These are phyloP conservation scores for Channa maculata DNA, from an alignment of 2,113 vertebrate genomes.

Conservation along the genomic window DNA sequence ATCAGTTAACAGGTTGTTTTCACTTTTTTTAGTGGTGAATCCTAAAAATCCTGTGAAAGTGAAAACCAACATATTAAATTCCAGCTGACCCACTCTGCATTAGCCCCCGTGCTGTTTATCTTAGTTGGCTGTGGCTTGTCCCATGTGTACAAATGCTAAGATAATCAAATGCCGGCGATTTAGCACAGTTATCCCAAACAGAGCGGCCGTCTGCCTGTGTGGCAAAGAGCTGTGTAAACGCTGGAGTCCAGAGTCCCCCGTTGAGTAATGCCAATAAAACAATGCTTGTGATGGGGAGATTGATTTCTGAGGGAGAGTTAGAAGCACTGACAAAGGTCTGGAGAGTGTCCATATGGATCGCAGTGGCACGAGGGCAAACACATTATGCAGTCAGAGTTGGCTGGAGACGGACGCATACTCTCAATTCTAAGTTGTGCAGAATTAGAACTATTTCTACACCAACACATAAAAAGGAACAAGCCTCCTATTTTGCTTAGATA, in stretches of 20 bases:
- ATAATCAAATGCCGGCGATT: conserved; percentile 67
- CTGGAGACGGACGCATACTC: background rate
- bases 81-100: conserved; percentile 19
- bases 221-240: conserved; percentile 60
- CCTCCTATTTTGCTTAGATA: background rate
- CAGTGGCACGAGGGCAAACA: conserved; percentile 47
- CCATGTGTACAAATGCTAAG: conserved; percentile 39
- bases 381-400: conserved; percentile 29
- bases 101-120: conserved; percentile 53
- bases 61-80: background rate
- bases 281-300: conserved; percentile 43
- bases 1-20: background rate
- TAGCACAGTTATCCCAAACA: conserved; percentile 56
- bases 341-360: conserved; percentile 33
- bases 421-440: background rate
- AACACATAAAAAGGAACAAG: background rate
- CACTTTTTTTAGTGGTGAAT: background rate
- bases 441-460: background rate
- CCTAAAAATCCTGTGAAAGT: background rate
- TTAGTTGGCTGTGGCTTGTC: conserved; percentile 24
- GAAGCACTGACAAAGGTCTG: conserved; percentile 36
- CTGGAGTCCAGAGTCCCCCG: conserved; percentile 21
- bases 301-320: conserved; percentile 39
- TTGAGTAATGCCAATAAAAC: conserved; percentile 45
- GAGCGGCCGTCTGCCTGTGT: conserved; percentile 53